These are phyloP conservation scores for Chrysocyon brachyurus DNA, from an alignment of 2,797 vertebrate species.

Conservation along the genomic window DNA sequence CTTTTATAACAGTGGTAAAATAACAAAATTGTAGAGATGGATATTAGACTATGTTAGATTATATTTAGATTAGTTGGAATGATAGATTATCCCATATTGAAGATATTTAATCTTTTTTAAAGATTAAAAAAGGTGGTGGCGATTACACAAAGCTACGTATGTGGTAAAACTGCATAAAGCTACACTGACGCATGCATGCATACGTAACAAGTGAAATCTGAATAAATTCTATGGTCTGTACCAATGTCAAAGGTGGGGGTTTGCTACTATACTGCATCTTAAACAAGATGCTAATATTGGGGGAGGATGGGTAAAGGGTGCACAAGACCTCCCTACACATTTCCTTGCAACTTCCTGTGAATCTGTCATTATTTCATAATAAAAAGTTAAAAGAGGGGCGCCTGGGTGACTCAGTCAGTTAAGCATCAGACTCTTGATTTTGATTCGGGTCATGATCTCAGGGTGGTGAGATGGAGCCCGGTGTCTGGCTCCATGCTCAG, in stretches of 20 bases:
- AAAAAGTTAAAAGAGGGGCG: not conserved
- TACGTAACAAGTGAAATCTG: not conserved
- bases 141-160: not conserved
- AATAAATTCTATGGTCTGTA: not conserved
- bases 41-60: not conserved
- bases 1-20: not conserved
- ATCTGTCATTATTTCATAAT: constrained; percentile 23
- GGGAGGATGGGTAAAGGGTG: not conserved
- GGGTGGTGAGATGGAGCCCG: too few relatives aligned
- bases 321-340: not conserved
- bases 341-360: not conserved
- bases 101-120: too few relatives aligned
- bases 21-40: not conserved
- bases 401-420: too few relatives aligned
- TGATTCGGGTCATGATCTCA: too few relatives aligned
- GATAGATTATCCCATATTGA: not conserved
- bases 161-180: not conserved
- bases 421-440: too few relatives aligned
- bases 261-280: not conserved
- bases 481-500: too few relatives aligned
- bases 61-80: not conserved
- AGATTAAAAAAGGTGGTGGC: not conserved
- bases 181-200: not conserved
- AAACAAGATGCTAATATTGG: not conserved
- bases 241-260: not conserved